These are phyloP conservation scores for Sula dactylatra DNA, from an alignment of 2,113 vertebrate species.

Conservation along the genomic window DNA sequence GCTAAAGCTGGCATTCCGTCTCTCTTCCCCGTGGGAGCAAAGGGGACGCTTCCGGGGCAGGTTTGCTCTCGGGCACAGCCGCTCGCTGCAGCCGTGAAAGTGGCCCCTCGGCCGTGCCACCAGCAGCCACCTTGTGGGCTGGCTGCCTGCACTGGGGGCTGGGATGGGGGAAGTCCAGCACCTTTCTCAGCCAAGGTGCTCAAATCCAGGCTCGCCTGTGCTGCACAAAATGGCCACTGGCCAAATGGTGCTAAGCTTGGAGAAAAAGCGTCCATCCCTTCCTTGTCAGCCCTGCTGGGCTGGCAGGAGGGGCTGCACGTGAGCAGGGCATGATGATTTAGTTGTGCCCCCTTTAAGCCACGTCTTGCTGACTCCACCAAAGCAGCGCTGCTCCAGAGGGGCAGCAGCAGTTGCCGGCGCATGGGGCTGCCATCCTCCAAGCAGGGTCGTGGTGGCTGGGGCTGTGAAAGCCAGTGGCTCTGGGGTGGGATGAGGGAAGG, in stretches of 20 bases:
- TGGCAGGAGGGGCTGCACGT: neutral
- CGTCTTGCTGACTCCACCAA: neutral
- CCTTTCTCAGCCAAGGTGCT: neutral
- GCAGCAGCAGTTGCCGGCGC: fast-evolving
- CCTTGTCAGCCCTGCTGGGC: neutral
- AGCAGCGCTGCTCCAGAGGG: neutral
- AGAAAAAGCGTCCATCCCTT: fast-evolving
- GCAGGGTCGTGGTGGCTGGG: fast-evolving
- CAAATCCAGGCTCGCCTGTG: neutral
- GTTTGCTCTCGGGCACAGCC: fast-evolving
- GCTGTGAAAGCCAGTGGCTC: neutral
- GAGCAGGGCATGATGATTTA: too few species aligned
- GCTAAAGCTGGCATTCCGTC: neutral
- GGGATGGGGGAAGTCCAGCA: fast-evolving
- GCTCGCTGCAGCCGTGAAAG: fast-evolving
- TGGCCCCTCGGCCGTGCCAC: neutral
- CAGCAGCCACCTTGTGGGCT: neutral
- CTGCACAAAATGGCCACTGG: neutral
- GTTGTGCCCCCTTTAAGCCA: neutral
- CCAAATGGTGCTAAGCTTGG: neutral
- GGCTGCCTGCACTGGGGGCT: fast-evolving
- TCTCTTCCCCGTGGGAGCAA: fast-evolving
- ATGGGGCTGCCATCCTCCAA: neutral
- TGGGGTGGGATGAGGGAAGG: neutral
- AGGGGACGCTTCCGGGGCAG: fast-evolving